Base-by-base conservation (phyloP, 2,888 invertebrate genomes). In the Cerastis rubricosa region DNA sequence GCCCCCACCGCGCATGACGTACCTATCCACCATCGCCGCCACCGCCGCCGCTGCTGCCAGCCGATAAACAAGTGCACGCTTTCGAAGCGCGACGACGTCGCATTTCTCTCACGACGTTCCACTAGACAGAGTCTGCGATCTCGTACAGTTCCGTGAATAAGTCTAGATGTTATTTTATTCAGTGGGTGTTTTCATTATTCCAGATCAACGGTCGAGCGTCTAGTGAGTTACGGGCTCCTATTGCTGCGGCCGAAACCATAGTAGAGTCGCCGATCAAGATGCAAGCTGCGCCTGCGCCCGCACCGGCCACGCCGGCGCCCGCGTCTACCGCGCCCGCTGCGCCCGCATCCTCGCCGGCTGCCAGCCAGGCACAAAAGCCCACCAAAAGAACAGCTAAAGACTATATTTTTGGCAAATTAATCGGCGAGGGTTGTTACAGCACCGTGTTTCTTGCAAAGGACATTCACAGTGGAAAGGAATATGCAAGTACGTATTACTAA, bases 351-450 rank as follows among this genome's bases (percentile, higher is more conserved):
- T 94, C 96, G 73, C 95, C 95, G 59, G 94, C 96, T 49, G 93
- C 96, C 71, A 94, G 93, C 91, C 93, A 96, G 90, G 89, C 95
- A 83, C 91, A 91, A 86, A 94, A 91, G 83, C 93, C 97, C 67
- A 95, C 97, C 70, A 98, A 98, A 93, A 97, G 98, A 90, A 97
- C 98, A 35, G 98, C 99, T 74, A 98, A 98, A 92, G 99, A 99
- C 96, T 99, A 98, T 94, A 98, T 98, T 91, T 99, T 99, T 96
- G 99, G 99, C 78, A 99, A 99, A 97, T 97, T 98, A 83, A 98
- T 99, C 90, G 99, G 99, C 85, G 99, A 99, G 95, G 99, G 99
- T 85, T 99, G 99, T 93, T 99, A 99, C 95, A 99, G 99, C 90
- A 99, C 98, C 80, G 99, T 99, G 72, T 99, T 99, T 94, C 97